Conservation (phyloP, 2,888 invertebrate genomes). For the Strigamia crassipes region DNA sequence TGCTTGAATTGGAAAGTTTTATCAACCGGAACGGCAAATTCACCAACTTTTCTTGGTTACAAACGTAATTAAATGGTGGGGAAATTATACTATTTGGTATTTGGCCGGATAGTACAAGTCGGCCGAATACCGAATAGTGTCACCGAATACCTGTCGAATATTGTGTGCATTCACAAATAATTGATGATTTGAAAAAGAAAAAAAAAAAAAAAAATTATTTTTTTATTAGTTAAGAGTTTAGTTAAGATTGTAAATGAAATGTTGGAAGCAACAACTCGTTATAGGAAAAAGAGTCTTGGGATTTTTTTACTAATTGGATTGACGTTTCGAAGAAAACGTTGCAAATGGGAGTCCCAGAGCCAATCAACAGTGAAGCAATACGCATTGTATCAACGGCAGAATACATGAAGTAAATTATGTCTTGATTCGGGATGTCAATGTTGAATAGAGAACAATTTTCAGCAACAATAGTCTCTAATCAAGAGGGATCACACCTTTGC, state of each 20-base stretch:
- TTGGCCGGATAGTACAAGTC: no score
- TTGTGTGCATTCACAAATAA: no score
- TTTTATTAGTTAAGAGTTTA: no score
- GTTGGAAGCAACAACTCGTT: neutral
- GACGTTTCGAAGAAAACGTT: neutral
- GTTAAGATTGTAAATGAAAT: no score
- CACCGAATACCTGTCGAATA: no score
- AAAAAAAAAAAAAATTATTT: no score
- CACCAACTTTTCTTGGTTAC: no score
- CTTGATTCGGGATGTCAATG: neutral
- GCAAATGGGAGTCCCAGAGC: slow-evolving; percentile 1
- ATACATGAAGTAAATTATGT: neutral
- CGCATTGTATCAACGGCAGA: neutral
- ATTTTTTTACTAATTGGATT: neutral
- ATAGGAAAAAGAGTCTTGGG: neutral
- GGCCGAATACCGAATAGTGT: no score
- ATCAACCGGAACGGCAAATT: no score
- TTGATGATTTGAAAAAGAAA: neutral
- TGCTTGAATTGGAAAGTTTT: no score
- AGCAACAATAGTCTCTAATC: slow-evolving; percentile 4
- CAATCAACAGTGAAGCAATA: neutral
- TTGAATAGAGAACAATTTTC: neutral
- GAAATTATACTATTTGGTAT: no score
- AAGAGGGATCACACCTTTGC: slow-evolving; percentile 3
- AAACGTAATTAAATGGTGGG: no score